Conservation (phyloP, 2,113 vertebrate genomes). For the Sigmodon hispidus region DNA sequence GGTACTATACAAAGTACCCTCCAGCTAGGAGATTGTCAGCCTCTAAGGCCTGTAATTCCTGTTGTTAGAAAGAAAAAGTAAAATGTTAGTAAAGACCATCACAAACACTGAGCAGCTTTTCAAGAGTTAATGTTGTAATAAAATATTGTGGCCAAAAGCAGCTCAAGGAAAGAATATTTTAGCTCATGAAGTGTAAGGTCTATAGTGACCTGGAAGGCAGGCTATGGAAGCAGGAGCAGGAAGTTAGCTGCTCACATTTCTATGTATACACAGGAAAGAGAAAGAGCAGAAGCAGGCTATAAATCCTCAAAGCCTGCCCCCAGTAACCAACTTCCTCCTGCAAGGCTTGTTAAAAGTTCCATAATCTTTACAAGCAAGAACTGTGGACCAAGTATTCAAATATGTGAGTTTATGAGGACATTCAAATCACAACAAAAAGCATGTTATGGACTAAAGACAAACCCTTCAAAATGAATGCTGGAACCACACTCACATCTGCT, state of each 20-base stretch:
- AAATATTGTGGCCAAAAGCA: not conserved
- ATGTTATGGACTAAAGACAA: not conserved
- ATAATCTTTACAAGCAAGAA: not conserved
- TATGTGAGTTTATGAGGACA: not conserved
- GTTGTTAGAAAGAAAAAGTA: conserved; percentile 7
- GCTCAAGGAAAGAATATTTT: too few relatives aligned
- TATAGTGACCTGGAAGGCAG: not conserved
- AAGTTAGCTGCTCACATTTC: not conserved
- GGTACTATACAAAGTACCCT: not conserved
- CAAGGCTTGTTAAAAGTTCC: not conserved
- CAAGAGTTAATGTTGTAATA: not conserved
- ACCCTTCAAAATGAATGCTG: not conserved
- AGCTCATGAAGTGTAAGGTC: not conserved
- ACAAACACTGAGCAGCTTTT: too few relatives aligned
- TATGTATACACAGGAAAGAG: not conserved
- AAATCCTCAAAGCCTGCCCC: not conserved
- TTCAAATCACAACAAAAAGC: not conserved
- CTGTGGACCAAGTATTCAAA: not conserved
- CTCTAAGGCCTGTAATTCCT: not conserved
- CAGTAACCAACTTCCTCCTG: not conserved
- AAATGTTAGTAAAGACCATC: too few relatives aligned
- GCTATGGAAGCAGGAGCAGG: not conserved
- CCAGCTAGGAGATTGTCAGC: not conserved
- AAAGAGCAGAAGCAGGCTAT: not conserved
- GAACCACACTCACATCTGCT: not conserved